Conservation (phyloP, 2,888 invertebrate genomes). For the Molorchus minor region DNA sequence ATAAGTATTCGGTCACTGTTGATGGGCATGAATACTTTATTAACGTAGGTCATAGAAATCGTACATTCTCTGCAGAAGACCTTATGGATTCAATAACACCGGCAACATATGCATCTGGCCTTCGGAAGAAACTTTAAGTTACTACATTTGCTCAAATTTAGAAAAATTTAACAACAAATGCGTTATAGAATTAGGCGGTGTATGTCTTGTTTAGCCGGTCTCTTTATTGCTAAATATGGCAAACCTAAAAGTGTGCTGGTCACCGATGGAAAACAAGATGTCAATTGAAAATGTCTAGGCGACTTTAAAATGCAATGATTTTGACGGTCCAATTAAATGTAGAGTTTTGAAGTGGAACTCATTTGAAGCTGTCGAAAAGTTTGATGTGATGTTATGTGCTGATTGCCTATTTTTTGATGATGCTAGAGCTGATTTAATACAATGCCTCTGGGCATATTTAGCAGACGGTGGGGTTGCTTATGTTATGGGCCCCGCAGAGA, state of each 20-base stretch:
- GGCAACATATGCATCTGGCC: constrained; percentile 85
- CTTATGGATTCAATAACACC: constrained; percentile 81
- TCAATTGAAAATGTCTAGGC: constrained; percentile 77
- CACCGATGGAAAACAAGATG: constrained; percentile 81
- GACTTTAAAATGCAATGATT: constrained; percentile 72
- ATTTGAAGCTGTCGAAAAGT: constrained; percentile 61
- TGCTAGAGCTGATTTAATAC: constrained; percentile 72
- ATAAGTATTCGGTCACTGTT: constrained; percentile 68
- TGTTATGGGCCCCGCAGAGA: constrained; percentile 80
- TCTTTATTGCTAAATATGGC: constrained; percentile 75
- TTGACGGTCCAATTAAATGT: constrained; percentile 65
- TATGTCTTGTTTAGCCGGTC: constrained; percentile 83
- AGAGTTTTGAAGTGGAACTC: constrained; percentile 68
- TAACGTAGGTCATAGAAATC: constrained; percentile 69
- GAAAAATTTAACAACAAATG: constrained; percentile 72
- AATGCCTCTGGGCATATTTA: constrained; percentile 73
- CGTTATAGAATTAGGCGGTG: constrained; percentile 83
- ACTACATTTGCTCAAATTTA: constrained; percentile 72
- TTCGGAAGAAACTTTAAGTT: constrained; percentile 78
- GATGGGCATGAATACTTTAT: constrained; percentile 65
- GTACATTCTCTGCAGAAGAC: constrained; percentile 74
- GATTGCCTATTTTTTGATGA: constrained; percentile 85
- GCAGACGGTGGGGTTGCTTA: constrained; percentile 71
- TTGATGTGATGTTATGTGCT: constrained; percentile 79
- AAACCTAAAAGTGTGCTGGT: constrained; percentile 71